A percentile compares a stretch with the other conserved stretches of the same genome.
phyloP scores from a whole-genome alignment of 2,797 vertebrate species.

The Pygocentrus nattereri region DNA sequence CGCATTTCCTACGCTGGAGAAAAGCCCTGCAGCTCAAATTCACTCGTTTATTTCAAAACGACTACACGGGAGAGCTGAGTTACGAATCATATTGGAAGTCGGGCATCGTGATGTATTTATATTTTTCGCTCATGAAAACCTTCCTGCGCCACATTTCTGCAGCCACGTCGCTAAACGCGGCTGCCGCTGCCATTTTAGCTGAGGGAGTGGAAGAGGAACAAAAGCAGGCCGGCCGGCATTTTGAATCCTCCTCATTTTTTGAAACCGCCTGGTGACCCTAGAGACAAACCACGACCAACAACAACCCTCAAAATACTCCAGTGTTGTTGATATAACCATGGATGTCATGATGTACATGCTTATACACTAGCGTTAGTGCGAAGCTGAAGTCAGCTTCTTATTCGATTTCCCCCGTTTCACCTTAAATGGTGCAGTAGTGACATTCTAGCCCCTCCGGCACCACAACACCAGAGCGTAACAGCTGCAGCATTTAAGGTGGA shows the following conservation, averaged over 20 bases:
- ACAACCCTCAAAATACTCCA: neutral
- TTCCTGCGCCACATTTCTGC: conserved; percentile 53
- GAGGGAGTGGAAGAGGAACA: conserved; percentile 38
- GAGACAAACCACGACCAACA: neutral
- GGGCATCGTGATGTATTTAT: neutral
- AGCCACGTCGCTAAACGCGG: neutral
- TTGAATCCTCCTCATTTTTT: conserved; percentile 6
- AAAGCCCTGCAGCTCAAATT: neutral
- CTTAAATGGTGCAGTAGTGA: no score
- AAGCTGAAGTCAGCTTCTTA: no score
- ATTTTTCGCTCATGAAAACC: neutral
- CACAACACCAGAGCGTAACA: no score
- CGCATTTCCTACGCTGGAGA: neutral
- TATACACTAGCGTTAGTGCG: no score
- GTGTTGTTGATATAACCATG: neutral
- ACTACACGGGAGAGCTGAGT: no score
- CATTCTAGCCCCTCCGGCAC: no score
- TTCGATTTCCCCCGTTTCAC: no score
- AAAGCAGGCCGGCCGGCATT: conserved; percentile 52
- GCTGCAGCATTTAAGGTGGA: no score
- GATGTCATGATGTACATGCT: no score
- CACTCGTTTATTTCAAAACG: neutral
- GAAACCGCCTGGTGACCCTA: conserved; percentile 8
- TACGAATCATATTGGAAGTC: neutral
- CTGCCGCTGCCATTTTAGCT: conserved; percentile 64